Evolutionary conservation across 2,797 vertebrate genomes (phyloP), one percentile per base, ranked within the genome.

Genomic region (Dicrostonyx torquatus): DNA sequence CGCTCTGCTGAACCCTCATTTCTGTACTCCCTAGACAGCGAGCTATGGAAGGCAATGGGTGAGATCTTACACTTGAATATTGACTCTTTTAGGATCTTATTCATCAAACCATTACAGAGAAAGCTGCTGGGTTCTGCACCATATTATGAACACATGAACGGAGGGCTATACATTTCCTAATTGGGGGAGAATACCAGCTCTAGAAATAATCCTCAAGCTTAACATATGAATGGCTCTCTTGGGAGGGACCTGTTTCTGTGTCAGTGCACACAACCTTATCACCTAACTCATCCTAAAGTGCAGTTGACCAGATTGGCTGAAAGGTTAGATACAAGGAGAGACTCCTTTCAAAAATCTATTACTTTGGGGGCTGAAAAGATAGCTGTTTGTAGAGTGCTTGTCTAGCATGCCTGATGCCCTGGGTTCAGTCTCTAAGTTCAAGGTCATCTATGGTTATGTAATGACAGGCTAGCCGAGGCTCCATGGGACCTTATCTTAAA

Each of bases 331-430:
- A 31, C 45, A 68, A 96, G 62, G 75, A 90, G 58, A 82, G 26
- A 26, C 20, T 20, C n/a, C 24, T 89, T 88, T 94, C 29, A 90
- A 90, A 95, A 93, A 78, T 79, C 34, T 18, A 76, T 89, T 75
- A 40, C 73, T 96, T 93, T 87, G n/a, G 68, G 10, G 11, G 13
- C 50, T 87, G 37, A 87, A 58, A 37, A 40, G 14, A 11, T 43
- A 73, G 37, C 9, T 58, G n/a, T 73, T 73, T 60, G 13, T 4
- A 50, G 82, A 70, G 45, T 17, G 2, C 20, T 37, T 85, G 7
- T 40, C 24, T 58, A 45, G 70, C 37, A 1, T 75, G 70, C 85
- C 50, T 5, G 6, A 43, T 11, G 48, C 48, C 64, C 45, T 53
- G n/a, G 48, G 34, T 72, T 55, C 66, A 86, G 15, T 55, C 48